Evolutionary conservation across 2,888 invertebrate genomes (phyloP), one percentile per base, ranked within the genome.

Genomic region (Drosophila conformis): DNA sequence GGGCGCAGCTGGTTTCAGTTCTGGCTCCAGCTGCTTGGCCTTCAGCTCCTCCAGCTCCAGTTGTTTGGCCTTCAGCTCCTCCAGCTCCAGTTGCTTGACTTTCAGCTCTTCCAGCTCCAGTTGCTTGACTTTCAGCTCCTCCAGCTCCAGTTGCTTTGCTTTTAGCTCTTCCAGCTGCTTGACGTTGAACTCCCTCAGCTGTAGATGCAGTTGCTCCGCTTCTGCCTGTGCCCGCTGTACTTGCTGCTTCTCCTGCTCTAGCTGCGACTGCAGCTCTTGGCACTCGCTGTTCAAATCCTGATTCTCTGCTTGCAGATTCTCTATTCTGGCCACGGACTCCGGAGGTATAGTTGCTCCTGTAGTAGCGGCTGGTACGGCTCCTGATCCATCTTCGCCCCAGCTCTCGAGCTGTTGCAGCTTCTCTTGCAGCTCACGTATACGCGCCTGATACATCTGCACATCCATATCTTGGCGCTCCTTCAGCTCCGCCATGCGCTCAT

Each of bases 381-480:
- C 15, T 4, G 60, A 53, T 18, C 54, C 46, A 36, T 68, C 76
- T 1, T 78, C 85, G 13, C 89, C 90, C 94, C 95, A 95, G 74
- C 94, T 94, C 36, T 92, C 91, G 13, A 95, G 91, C 42, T 94
- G 93, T 60, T 94, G 94, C 11, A 97, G 90, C 92, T 96, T 96
- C 61, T 95, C 94, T 80, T 94, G 95, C 2, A 96, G 93, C 87
- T 97, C 96, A 80, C 95, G 95, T 81, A 96, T 96, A 89, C 96
- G 95, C 68, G 95, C 95, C 89, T 96, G 95, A 94, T 96, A 96
- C 87, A 96, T 94, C 75, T 96, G 95, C 27, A 97, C 93, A 90
- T 97, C 96, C 90, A 95, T 95, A 82, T 97, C 97, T 92, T 97
- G 95, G 74, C 96, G 95, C 90, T 97, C 97, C 92, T 97, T 97